Evolutionary conservation across 2,797 vertebrate species (phyloP).

Genomic region (Argya squamiceps): DNA sequence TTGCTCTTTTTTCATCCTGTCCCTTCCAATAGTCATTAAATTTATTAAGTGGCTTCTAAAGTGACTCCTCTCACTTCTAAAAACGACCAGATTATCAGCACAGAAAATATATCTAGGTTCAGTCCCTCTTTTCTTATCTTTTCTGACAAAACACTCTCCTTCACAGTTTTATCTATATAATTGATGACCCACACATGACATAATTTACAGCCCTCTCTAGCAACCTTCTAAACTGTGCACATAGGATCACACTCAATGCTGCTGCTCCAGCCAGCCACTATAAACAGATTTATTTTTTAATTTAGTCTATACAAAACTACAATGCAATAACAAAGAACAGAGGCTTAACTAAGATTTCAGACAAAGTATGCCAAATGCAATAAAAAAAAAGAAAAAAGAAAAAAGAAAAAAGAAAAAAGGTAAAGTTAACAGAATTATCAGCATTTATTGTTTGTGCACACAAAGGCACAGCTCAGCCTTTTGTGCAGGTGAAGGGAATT

Average conservation of each 20-base stretch:
- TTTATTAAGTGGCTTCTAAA: conserved; percentile 64
- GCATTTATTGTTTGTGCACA: background rate
- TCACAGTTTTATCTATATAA: conserved; percentile 58
- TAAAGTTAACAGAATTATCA: background rate
- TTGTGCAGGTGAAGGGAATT: background rate
- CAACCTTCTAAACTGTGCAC: conserved; percentile 34
- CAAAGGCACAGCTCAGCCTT: background rate
- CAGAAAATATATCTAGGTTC: conserved; percentile 62
- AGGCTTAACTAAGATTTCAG: background rate
- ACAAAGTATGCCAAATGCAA: background rate
- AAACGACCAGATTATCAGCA: conserved; percentile 48
- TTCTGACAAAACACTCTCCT: conserved; percentile 67
- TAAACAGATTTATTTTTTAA: background rate
- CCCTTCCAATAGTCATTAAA: conserved; percentile 55
- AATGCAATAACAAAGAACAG: background rate
- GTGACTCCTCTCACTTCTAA: conserved; percentile 51
- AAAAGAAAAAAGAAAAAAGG: rapidly evolving
- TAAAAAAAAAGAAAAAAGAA: rapidly evolving
- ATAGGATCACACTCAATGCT: background rate
- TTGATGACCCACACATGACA: conserved; percentile 27
- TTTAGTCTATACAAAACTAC: background rate
- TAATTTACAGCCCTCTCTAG: conserved; percentile 44
- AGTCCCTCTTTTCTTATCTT: conserved; percentile 51
- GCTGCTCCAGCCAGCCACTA: background rate
- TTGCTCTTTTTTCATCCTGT: conserved; percentile 38